These are phyloP conservation scores for Sebastes cheni DNA, from an alignment of 2,797 vertebrate genomes.

Conservation along the genomic window DNA sequence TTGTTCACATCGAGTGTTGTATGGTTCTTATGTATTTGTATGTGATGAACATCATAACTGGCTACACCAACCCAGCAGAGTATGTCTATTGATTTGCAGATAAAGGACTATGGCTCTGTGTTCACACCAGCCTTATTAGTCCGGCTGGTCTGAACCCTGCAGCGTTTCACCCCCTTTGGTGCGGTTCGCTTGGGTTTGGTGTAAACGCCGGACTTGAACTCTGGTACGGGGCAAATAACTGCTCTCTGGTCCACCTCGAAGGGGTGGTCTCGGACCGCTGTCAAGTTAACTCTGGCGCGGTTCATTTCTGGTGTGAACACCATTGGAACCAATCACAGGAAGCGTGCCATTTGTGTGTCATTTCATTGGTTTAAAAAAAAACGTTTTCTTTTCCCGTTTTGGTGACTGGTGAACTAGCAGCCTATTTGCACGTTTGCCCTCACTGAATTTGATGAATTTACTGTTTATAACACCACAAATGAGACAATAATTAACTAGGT, in stretches of 20 bases:
- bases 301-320: background rate
- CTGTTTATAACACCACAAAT: background rate
- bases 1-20: background rate
- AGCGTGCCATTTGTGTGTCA: background rate
- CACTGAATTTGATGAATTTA: background rate
- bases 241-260: background rate
- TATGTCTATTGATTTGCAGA: background rate
- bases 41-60: background rate
- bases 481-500: background rate
- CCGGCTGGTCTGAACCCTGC: background rate
- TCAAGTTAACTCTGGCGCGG: background rate
- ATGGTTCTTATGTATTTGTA: background rate
- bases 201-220: background rate
- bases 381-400: background rate
- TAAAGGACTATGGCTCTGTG: background rate
- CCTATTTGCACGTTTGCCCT: background rate
- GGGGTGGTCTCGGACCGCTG: background rate
- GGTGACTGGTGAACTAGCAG: background rate
- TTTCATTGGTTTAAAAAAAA: background rate
- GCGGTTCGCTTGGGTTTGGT: no score
- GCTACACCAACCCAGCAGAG: no score
- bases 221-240: background rate
- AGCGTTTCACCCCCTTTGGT: no score
- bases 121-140: background rate
- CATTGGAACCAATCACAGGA: background rate